Evolutionary conservation across 2,888 invertebrate species (phyloP).

Genomic region (Sussaba pulchella): DNA sequence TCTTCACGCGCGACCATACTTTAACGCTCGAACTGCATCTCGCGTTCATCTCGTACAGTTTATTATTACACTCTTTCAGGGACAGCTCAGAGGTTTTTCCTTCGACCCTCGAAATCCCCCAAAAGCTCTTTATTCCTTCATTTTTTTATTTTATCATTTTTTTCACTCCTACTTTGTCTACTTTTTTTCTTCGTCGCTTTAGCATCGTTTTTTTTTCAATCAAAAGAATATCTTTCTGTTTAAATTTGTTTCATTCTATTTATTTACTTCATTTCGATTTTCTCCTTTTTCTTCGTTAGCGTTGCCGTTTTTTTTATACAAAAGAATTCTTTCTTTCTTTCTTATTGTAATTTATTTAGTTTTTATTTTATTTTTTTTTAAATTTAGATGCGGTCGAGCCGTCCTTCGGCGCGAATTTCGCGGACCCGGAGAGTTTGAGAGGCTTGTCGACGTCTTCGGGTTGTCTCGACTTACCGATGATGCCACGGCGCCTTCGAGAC

Average conservation of each 20-base stretch:
- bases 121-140: conserved; percentile 25
- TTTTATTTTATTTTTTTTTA: background rate
- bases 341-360: conserved; percentile 27
- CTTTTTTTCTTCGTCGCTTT: background rate
- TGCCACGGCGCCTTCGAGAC: background rate
- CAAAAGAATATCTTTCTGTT: background rate
- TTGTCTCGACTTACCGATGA: background rate
- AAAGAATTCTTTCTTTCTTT: conserved; percentile 3
- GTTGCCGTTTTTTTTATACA: background rate
- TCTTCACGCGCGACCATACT: conserved; percentile 8
- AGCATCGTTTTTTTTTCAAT: background rate
- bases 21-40: conserved; percentile 47
- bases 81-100: conserved; percentile 24
- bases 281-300: background rate
- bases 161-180: no score
- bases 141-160: background rate
- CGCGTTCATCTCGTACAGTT: conserved; percentile 54
- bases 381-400: background rate
- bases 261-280: background rate
- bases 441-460: background rate
- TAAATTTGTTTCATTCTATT: no score
- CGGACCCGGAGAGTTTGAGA: no score
- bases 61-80: conserved; percentile 63
- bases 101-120: conserved; percentile 15
- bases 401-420: background rate